Evolutionary conservation across 2,888 invertebrate genomes (phyloP).

Genomic region (Xanthorhoe spadicearia): DNA sequence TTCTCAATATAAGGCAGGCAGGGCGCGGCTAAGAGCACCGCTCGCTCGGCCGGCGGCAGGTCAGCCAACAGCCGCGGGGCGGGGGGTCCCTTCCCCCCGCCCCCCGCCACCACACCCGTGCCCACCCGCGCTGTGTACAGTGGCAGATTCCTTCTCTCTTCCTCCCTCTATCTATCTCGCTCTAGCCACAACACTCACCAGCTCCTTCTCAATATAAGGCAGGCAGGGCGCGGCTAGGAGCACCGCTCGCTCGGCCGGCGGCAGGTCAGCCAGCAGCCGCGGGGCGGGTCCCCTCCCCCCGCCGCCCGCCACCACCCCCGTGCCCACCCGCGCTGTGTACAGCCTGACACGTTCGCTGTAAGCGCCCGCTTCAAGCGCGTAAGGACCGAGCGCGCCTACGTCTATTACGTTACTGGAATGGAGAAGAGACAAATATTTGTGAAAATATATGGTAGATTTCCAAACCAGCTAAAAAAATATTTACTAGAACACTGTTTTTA

Average conservation of each 20-base stretch:
- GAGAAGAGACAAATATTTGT: not conserved
- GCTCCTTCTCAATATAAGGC: conserved; percentile 85
- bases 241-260: conserved; percentile 87
- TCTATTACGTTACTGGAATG: conserved; percentile 93
- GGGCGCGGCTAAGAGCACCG: conserved; percentile 82
- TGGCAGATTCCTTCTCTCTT: conserved; percentile 58
- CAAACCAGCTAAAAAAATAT: too few relatives aligned
- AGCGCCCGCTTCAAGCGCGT: conserved; percentile 94
- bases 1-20: conserved; percentile 87
- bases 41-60: conserved; percentile 89
- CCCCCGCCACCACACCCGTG: too few relatives aligned
- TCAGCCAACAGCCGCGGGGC: conserved; percentile 86
- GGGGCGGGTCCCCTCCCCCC: conserved; percentile 62
- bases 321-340: conserved; percentile 78
- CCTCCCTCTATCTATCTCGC: conserved; percentile 23
- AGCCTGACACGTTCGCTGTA: conserved; percentile 92
- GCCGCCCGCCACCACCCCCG: conserved; percentile 59
- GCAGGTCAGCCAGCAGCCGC: conserved; percentile 89
- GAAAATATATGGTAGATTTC: too few relatives aligned
- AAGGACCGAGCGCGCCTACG: conserved; percentile 95
- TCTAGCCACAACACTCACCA: conserved; percentile 84
- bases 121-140: too few relatives aligned
- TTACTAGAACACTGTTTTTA: too few relatives aligned
- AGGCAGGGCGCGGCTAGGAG: conserved; percentile 86
- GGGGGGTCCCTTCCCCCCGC: too few relatives aligned